A percentile compares a stretch with the other conserved stretches of the same genome.
Evolutionary conservation across 2,797 vertebrate genomes (phyloP).

Genomic region (Sciurus carolinensis): DNA sequence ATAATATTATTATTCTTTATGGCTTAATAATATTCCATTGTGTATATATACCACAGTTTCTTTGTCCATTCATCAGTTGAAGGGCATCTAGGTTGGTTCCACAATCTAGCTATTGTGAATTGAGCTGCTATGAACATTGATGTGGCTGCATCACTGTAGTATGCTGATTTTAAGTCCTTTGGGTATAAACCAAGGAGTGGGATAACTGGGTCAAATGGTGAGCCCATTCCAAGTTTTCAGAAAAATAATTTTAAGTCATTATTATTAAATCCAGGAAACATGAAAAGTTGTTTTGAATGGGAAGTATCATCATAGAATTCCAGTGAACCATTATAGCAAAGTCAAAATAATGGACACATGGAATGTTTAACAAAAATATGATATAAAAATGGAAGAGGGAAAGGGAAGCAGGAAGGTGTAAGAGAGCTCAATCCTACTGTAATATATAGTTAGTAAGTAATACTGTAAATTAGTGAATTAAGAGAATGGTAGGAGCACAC

Average conservation of each 20-base stretch:
- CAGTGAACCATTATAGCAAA: neutral
- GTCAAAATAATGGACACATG: neutral
- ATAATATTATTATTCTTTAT: too few relatives aligned
- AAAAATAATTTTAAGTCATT: neutral
- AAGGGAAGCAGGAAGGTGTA: neutral
- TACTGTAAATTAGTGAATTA: constrained; percentile 8
- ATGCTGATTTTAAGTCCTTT: too few relatives aligned
- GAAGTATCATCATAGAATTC: neutral
- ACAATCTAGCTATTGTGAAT: too few relatives aligned
- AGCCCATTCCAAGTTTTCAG: neutral
- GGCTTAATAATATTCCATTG: too few relatives aligned
- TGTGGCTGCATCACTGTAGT: too few relatives aligned
- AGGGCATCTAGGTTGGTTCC: too few relatives aligned
- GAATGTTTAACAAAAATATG: neutral
- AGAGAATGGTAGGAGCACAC: neutral
- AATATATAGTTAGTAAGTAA: neutral
- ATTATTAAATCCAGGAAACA: neutral
- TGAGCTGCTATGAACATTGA: too few relatives aligned
- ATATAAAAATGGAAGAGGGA: neutral
- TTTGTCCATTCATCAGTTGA: too few relatives aligned
- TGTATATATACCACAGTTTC: too few relatives aligned
- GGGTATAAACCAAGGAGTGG: too few relatives aligned
- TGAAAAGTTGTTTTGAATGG: neutral
- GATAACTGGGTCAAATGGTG: too few relatives aligned
- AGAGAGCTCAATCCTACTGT: neutral